Conservation (phyloP, 2,797 vertebrate species). For the Microctenopoma lineatum region DNA sequence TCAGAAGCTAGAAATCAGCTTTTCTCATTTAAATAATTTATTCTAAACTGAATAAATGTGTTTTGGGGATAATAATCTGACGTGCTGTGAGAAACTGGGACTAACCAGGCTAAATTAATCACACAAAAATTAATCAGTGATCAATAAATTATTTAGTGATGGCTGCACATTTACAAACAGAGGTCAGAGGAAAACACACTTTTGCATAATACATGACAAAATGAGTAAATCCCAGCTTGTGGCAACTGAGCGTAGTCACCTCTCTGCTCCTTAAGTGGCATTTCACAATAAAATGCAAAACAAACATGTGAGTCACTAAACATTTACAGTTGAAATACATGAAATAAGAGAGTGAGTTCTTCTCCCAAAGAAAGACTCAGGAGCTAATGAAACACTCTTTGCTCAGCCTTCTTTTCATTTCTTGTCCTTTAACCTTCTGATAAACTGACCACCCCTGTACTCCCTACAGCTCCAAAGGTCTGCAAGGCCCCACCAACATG, state of each 20-base stretch:
- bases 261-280: neutral
- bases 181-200: neutral
- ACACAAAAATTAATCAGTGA: too few species aligned
- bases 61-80: neutral
- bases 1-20: too few species aligned
- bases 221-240: neutral
- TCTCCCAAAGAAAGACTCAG: constrained; percentile 25
- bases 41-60: neutral
- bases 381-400: constrained; percentile 23
- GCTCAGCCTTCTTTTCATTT: constrained; percentile 8
- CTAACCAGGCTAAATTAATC: too few species aligned
- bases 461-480: constrained; percentile 71
- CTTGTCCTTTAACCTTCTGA: constrained; percentile 68
- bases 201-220: neutral
- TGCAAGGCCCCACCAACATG: constrained; percentile 28
- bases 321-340: neutral
- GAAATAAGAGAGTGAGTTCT: neutral
- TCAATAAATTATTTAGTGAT: neutral
- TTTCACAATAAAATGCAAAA: neutral
- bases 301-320: constrained; percentile 20
- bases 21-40: neutral
- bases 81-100: neutral
- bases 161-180: neutral
- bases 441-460: constrained; percentile 47
- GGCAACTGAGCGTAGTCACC: neutral